Evolutionary conservation across 2,797 vertebrate genomes (phyloP), one percentile per base, ranked within the genome.

Genomic region (Oreortyx pictus): DNA sequence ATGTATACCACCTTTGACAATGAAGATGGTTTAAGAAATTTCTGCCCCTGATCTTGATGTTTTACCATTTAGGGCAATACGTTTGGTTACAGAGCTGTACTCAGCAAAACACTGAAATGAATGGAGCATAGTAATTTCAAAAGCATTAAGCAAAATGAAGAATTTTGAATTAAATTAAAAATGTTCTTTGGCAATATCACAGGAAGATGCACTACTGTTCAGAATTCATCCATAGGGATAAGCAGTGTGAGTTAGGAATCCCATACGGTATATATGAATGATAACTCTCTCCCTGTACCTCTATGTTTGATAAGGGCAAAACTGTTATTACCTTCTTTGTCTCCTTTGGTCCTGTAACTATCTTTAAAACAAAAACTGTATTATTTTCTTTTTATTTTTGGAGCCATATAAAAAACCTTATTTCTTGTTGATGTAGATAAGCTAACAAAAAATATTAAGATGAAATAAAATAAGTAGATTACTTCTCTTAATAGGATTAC

Each of bases 181-280:
- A 41, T 41, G 1, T 3, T 52, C 11, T 80, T 62, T 2, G 0
- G 27, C 70, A 37, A 9, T 1, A 0, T 52, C 49, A 27, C 23
- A 44, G 25, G 3, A 54, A 73, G 46, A 59, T 5, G 0, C 4
- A 31, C 29, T 46, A 47, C 1, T 2, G 1, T 71, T 82, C 61
- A 68, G 54, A 94, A 68, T 31, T 61, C 25, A 25, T 0, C 0
- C 22, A 47, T 1, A n/a, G 12, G 22, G 33, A 83, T 57, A 88
- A 90, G 4, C 29, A 79, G 44, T 13, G 27, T 60, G 57, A 88
- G 74, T 61, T 78, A 75, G 7, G 25, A 88, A 71, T 64, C 11
- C 5, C 66, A 59, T 70, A 13, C 12, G 25, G 4, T 59, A 31
- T 17, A 13, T 5, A 4, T 17, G 3, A 46, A 66, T 6, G 14